A percentile compares a stretch with the other conserved stretches of the same genome.
phyloP scores from a whole-genome alignment of 2,888 invertebrate species.

The Thyatira batis region DNA sequence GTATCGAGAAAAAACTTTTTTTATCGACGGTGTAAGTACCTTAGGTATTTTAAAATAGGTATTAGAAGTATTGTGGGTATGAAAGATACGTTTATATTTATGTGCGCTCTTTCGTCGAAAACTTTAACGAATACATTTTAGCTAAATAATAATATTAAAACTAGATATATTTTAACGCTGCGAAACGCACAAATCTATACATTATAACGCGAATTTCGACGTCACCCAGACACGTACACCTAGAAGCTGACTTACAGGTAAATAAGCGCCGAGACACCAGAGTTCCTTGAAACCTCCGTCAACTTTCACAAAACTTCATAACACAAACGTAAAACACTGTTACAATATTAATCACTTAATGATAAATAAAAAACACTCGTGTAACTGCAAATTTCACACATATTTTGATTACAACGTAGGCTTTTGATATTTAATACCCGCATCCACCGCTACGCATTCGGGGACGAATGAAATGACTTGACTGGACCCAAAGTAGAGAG shows the following conservation, averaged over 20 bases:
- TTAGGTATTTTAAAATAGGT: neutral
- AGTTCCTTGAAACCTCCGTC: constrained; percentile 68
- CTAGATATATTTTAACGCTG: neutral
- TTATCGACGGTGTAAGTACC: constrained; percentile 13
- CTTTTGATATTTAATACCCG: constrained; percentile 41
- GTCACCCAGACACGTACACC: constrained; percentile 73
- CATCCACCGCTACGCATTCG: constrained; percentile 54
- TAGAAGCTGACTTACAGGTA: constrained; percentile 69
- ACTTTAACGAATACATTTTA: too few species aligned
- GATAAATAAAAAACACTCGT: constrained; percentile 60
- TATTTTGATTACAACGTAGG: constrained; percentile 64
- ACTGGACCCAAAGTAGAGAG: constrained; percentile 14
- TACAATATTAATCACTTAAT: constrained; percentile 66
- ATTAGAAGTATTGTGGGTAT: neutral
- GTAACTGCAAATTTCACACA: constrained; percentile 70
- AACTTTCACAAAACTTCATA: constrained; percentile 76
- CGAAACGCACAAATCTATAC: constrained; percentile 18
- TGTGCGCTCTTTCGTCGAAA: too few species aligned
- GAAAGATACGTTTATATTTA: too few species aligned
- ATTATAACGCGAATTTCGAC: constrained; percentile 51
- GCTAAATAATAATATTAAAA: too few species aligned
- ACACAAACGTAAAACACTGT: constrained; percentile 68
- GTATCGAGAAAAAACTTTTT: neutral
- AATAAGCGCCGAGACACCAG: constrained; percentile 64
- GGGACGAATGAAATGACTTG: constrained; percentile 71